Evolutionary conservation across 2,113 vertebrate species (phyloP).

Genomic region (Scopus umbretta): DNA sequence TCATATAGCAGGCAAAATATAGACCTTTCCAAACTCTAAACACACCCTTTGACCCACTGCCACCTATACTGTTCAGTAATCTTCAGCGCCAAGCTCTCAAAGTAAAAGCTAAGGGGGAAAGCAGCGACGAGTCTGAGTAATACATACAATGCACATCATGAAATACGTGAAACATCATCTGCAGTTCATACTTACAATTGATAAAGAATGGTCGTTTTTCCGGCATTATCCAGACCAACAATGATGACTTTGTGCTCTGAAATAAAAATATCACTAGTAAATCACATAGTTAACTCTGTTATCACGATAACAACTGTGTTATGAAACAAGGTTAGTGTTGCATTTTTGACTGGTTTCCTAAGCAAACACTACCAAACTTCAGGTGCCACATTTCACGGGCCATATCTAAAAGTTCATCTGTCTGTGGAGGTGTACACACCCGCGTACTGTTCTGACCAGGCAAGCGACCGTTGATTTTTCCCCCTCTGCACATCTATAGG

Average conservation of each 20-base stretch:
- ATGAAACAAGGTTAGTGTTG: background rate
- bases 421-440: background rate
- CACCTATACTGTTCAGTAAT: background rate
- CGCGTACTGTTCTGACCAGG: fast-evolving
- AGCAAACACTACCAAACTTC: background rate
- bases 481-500: background rate
- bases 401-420: fast-evolving
- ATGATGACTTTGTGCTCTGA: slow-evolving; percentile 99
- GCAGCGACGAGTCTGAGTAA: background rate
- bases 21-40: background rate
- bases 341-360: background rate
- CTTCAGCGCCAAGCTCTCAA: background rate
- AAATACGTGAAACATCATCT: fast-evolving
- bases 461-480: background rate
- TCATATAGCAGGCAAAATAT: background rate
- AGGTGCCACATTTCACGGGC: background rate
- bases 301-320: background rate
- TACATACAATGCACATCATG: fast-evolving
- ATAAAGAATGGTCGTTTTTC: slow-evolving; percentile 98
- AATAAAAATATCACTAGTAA: slow-evolving; percentile 36
- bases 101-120: background rate
- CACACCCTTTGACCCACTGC: background rate
- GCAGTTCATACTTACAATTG: slow-evolving; percentile 89
- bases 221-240: slow-evolving; percentile 98
- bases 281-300: background rate